Evolutionary conservation across 1,140 invertebrate species (phyloP), one percentile per base, ranked within the genome.

Genomic region (Drosophila eugracilis): DNA sequence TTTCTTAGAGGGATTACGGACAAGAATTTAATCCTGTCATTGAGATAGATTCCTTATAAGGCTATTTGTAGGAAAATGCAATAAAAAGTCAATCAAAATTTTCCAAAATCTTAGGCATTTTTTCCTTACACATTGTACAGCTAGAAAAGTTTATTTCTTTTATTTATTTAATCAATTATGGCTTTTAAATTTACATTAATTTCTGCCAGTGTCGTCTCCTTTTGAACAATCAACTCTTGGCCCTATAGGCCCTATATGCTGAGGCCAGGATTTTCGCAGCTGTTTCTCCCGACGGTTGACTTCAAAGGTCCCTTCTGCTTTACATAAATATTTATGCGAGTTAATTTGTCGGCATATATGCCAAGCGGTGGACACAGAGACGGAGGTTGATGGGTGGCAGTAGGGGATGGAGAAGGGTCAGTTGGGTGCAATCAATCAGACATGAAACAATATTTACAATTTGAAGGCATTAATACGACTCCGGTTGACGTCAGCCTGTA

Each of bases 301-400:
- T 73, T 73, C 69, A 73, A 53, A 52, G 70, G 70, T 63, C 45
- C 69, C 63, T 67, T 32, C 58, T 72, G 80, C 53, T 69, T 60
- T 69, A 50, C 60, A 78, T 81, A 81, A 88, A 86, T 86, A 86
- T 86, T 86, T 81, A 88, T 88, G 78, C 74, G 69, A 86, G 83
- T 81, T 86, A 81, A 86, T 86, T 88, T 86, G 74, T 65, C 59
- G 73, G 75, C 79, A 79, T 65, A 63, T 74, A 77, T 67, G 60
- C 19, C 47, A 37, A 17, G 34, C 39, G 28, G 12, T 21, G 37
- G 24, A 26, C 57, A 32, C n/a, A 32, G 0, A n/a, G 26, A 15
- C 32, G 53, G 24, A n/a, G n/a, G n/a, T n/a, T n/a, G 28, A 10
- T 42, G 26, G 21, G 7, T 17, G n/a, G 15, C 19, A 19, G 10